Evolutionary conservation across 2,797 vertebrate genomes (phyloP), one percentile per base, ranked within the genome.

Genomic region (Aphelocoma californica): DNA sequence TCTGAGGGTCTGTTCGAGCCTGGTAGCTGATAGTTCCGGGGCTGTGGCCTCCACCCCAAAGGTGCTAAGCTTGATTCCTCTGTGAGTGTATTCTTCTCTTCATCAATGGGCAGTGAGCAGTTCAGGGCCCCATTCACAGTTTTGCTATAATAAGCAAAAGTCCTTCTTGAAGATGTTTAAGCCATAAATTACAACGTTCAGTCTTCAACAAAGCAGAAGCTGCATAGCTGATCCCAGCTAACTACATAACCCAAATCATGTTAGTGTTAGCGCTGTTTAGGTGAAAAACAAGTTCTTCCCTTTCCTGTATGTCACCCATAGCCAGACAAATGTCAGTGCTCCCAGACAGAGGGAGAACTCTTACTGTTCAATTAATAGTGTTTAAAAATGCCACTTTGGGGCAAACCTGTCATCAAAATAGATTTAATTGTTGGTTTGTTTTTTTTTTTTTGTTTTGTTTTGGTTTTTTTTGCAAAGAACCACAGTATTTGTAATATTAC

Each of bases 171-270:
- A 71, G 48, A 18, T n/a, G 5, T 54, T 54, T 62, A 45, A 54
- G 23, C 15, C 12, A 38, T 21, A 45, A 82, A 38, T 45, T 45
- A 12, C 15, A 45, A 38, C 6, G 12, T 54, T 26, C 31, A 38
- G 12, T 45, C 18, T 58, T 58, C 1, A 4, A 14, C 36, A 69
- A 50, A 60, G 36, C 24, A 94, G 61, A 61, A 94, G 65, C 47
- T 93, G 36, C 20, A 57, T 64, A 91, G 34, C 38, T 95, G 51
- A 32, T 74, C 83, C 47, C 74, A 89, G 47, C 67, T 93, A 84
- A 67, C 53, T 84, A 51, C 1, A 10, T 31, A 84, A 74, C 54
- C 47, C 32, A 93, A 77, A 90, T 93, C 50, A 86, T 8, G 6
- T 73, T 67, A 62, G 23, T 62, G 51, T 70, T 60, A 81, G 5